phyloP scores from a whole-genome alignment of 1,140 invertebrate genomes.

The Musca domestica region DNA sequence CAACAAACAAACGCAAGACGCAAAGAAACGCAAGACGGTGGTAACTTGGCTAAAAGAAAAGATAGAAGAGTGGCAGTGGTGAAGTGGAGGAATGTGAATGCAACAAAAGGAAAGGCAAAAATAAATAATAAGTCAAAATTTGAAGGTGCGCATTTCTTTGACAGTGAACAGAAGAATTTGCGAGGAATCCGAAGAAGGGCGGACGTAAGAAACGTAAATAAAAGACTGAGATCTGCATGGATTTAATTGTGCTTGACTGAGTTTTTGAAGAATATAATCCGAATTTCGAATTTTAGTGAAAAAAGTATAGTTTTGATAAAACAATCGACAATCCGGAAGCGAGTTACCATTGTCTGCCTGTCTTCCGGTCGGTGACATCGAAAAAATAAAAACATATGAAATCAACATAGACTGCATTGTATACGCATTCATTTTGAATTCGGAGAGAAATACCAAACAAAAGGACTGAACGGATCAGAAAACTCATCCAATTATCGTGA shows the following conservation, averaged over 20 bases:
- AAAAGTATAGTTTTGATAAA: background rate
- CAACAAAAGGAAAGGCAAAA: too few species aligned
- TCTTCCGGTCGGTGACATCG: constrained; percentile 13
- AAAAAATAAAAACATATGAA: background rate
- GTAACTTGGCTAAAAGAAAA: too few species aligned
- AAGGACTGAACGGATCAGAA: background rate
- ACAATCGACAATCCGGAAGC: background rate
- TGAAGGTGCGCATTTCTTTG: too few species aligned
- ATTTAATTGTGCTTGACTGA: background rate
- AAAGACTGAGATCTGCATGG: background rate
- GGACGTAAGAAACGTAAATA: background rate
- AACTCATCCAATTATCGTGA: background rate
- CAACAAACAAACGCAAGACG: too few species aligned
- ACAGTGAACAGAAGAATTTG: too few species aligned
- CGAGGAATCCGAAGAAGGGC: too few species aligned
- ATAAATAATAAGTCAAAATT: too few species aligned
- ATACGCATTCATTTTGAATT: background rate
- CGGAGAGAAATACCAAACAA: background rate
- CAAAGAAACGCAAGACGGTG: too few species aligned
- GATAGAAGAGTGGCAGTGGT: too few species aligned
- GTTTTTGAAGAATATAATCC: background rate
- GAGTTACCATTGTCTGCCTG: background rate
- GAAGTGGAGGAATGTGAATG: too few species aligned
- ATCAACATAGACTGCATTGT: background rate
- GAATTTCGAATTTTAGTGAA: constrained; percentile 1